A percentile compares a stretch with the other conserved stretches of the same genome.
phyloP scores from a whole-genome alignment of 2,797 vertebrate genomes.

The Galagoides demidoff region DNA sequence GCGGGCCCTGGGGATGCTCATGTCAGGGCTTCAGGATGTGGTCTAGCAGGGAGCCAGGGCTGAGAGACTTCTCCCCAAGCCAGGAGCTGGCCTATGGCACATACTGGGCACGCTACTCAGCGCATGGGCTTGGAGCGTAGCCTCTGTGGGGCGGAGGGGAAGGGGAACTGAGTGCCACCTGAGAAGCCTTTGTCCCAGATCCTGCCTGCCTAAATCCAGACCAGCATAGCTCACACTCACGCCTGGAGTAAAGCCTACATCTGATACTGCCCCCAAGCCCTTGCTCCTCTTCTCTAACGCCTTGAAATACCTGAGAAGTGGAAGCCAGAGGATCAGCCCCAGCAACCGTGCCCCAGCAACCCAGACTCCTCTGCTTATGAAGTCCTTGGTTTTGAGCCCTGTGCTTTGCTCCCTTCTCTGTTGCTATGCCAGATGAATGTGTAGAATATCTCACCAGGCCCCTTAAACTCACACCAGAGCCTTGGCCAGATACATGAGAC shows the following conservation, averaged over 20 bases:
- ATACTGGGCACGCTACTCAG: neutral
- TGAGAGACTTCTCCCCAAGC: neutral
- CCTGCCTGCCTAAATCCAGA: neutral
- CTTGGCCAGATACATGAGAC: accelerated
- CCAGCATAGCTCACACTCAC: neutral
- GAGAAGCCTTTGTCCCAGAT: neutral
- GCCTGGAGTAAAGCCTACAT: neutral
- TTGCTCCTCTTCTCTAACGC: neutral
- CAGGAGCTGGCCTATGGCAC: neutral
- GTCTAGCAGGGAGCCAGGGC: neutral
- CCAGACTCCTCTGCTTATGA: too few relatives aligned
- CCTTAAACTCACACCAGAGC: neutral
- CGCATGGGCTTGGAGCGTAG: accelerated
- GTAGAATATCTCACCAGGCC: neutral
- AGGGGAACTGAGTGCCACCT: too few relatives aligned
- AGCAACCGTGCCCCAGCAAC: neutral
- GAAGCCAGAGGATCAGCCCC: neutral
- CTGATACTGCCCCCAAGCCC: neutral
- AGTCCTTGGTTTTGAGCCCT: neutral
- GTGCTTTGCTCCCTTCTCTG: neutral
- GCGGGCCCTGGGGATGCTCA: accelerated
- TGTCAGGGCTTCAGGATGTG: neutral
- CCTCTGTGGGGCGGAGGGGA: neutral
- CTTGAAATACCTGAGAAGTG: neutral
- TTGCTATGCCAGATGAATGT: neutral